Percentiles rank a stretch among this genome's conserved stretches.
These are phyloP conservation scores for Trisateles emortualis DNA, from an alignment of 2,888 invertebrate genomes.

Conservation along the genomic window DNA sequence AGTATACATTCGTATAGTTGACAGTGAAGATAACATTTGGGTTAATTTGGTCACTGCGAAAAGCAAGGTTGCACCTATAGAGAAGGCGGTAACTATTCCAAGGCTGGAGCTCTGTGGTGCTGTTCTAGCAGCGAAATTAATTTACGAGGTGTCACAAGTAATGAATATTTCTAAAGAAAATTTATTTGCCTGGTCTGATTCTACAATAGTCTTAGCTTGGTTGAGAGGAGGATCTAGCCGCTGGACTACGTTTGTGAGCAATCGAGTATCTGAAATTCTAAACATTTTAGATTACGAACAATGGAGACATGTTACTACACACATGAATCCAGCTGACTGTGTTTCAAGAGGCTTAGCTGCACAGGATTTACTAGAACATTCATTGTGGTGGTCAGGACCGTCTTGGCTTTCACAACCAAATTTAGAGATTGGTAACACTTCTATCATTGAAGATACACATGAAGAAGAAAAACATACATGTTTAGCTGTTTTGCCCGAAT, in stretches of 20 bases:
- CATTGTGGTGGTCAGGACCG: background rate
- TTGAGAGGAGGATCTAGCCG: background rate
- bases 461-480: too few species aligned
- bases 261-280: background rate
- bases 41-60: constrained; percentile 16
- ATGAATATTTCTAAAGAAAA: constrained; percentile 7
- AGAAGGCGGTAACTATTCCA: constrained; percentile 17
- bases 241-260: background rate
- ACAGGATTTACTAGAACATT: background rate
- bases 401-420: too few species aligned
- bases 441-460: too few species aligned
- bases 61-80: constrained; percentile 14
- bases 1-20: constrained; percentile 6
- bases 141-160: constrained; percentile 8
- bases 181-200: background rate
- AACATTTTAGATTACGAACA: background rate
- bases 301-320: background rate
- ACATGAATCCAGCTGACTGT: background rate
- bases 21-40: too few species aligned
- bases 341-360: background rate
- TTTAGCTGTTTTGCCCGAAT: too few species aligned
- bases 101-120: constrained; percentile 20
- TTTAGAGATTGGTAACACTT: too few species aligned
- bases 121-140: constrained; percentile 13
- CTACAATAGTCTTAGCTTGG: background rate